Evolutionary conservation across 2,888 invertebrate genomes (phyloP), one percentile per base, ranked within the genome.

Genomic region (Liposcelis brunnea): DNA sequence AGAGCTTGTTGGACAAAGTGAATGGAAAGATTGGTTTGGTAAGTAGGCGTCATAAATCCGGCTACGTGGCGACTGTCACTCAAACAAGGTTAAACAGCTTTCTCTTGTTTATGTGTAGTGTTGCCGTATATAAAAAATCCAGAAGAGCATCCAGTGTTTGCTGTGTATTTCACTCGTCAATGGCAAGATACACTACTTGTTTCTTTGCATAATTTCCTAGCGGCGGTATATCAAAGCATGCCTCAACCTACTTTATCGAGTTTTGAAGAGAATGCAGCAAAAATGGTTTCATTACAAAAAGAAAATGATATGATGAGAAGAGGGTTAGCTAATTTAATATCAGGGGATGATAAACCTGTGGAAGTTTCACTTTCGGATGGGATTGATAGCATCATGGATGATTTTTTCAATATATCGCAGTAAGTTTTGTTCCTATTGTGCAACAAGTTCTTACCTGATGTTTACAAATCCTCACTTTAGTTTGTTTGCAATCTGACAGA

Each of bases 11-110:
- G 79, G 78, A 42, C 89, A 89, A 59, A 69, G 72, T 48, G 95
- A 95, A 60, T 95, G 94, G 90, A 87, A 82, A 59, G 95, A 95
- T 55, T 95, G 95, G 95, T 95, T 93, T 66, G 83, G 94, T 94
- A 75, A 71, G 78, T 71, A 31, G 32, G 34, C 49, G 45, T 44
- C 44, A 34, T 48, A 34, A 31, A 45, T 45, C 45, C 46, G 50
- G 48, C 16, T 55, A 5, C 36, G 16, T 34, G 46, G n/a, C n/a
- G n/a, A n/a, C n/a, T n/a, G n/a, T n/a, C 10, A n/a, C 32, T 32
- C 32, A n/a, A 32, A 32, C 10, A n/a, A 32, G 10, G n/a, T 32
- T 10, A 32, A 10, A 32, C n/a, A n/a, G 32, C 32, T 42, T 46
- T 32, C 5, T 34, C 48, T 33, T 46, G 45, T 42, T 49, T 47